phyloP scores from a whole-genome alignment of 2,797 vertebrate species.

The Antrozous pallidus region DNA sequence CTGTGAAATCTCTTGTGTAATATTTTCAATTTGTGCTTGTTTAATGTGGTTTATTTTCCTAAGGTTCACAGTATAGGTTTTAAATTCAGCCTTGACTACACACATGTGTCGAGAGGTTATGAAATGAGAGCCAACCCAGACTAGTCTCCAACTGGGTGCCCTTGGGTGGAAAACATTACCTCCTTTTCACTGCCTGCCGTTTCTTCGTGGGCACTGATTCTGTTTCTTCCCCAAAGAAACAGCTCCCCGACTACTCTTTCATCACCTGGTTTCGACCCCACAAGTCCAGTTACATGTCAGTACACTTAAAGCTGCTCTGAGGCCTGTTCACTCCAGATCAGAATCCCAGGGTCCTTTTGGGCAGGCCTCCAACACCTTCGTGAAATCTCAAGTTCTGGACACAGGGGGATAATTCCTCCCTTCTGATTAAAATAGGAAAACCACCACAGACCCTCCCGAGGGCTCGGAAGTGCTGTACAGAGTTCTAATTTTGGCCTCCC shows the following conservation, averaged over 20 bases:
- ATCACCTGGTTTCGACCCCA: not conserved
- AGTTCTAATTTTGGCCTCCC: not conserved
- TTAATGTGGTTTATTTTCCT: slow-evolving; percentile 81
- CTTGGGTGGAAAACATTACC: slow-evolving; percentile 68
- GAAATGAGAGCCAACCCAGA: slow-evolving; percentile 72
- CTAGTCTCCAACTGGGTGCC: slow-evolving; percentile 66
- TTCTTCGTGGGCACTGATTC: slow-evolving; percentile 37
- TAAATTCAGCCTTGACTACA: slow-evolving; percentile 76
- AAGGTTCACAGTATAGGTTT: slow-evolving; percentile 75
- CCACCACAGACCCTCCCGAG: not conserved
- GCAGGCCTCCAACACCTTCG: not conserved
- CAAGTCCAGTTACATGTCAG: not conserved
- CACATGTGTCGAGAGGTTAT: slow-evolving; percentile 74
- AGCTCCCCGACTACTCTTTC: not conserved
- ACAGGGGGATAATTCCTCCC: not conserved
- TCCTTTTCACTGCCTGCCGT: slow-evolving; percentile 49
- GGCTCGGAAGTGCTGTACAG: not conserved
- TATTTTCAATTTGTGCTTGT: slow-evolving; percentile 78
- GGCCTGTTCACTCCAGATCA: not conserved
- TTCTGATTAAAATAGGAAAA: not conserved
- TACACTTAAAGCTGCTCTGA: not conserved
- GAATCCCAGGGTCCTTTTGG: not conserved
- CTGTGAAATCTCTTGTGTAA: slow-evolving; percentile 77
- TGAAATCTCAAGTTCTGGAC: not conserved
- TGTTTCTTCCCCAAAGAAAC: slow-evolving; percentile 23